Conservation (phyloP, 2,113 vertebrate genomes). For the Proterorhinus semilunaris region DNA sequence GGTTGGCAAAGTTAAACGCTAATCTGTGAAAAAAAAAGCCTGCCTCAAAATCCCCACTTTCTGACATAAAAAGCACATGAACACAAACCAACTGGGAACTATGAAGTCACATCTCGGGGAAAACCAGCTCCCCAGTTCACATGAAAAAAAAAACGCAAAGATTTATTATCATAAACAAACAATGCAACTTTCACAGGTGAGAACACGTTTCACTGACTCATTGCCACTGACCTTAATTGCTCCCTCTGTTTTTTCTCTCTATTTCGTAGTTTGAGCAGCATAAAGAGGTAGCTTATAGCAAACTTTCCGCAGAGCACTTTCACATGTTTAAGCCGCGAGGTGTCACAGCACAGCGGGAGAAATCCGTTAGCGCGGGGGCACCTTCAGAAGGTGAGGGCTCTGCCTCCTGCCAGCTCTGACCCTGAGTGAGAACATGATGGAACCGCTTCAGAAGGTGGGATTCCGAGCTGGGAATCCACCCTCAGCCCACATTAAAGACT, state of each 20-base stretch:
- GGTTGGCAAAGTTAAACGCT: too few relatives aligned
- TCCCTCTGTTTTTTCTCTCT: neutral
- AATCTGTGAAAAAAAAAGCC: too few relatives aligned
- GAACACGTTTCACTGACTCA: neutral
- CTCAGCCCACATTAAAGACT: conserved; percentile 69
- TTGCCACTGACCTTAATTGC: neutral
- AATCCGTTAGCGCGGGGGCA: conserved; percentile 54
- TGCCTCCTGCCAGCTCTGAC: conserved; percentile 53
- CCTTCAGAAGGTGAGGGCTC: conserved; percentile 64
- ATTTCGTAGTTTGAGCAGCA: neutral
- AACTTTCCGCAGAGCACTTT: conserved; percentile 10
- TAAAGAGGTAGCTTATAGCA: neutral
- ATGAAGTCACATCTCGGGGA: too few relatives aligned
- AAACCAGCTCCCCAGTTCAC: too few relatives aligned
- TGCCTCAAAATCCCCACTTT: too few relatives aligned
- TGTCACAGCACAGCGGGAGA: conserved; percentile 51
- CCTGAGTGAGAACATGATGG: conserved; percentile 34
- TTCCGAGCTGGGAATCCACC: conserved; percentile 57
- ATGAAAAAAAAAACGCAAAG: too few relatives aligned
- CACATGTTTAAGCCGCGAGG: conserved; percentile 32
- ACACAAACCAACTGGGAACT: too few relatives aligned
- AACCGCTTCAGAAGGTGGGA: conserved; percentile 55
- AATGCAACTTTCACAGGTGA: neutral
- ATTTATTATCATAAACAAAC: too few relatives aligned
- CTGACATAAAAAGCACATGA: too few relatives aligned